Evolutionary conservation across 2,888 invertebrate species (phyloP), one percentile per base, ranked within the genome.

Genomic region (Salticus scenicus): DNA sequence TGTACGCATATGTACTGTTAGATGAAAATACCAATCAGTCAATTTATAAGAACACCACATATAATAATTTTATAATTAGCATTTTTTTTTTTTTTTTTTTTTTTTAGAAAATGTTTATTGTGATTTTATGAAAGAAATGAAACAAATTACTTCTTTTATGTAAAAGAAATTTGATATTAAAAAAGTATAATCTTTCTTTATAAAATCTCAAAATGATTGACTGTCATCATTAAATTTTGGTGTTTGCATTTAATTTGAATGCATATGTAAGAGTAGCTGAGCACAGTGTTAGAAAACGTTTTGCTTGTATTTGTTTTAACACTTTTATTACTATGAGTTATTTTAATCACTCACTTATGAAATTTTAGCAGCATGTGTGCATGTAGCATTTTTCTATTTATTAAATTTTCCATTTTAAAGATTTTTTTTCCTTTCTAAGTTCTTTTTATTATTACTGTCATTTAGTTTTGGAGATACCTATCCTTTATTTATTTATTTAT

Each of bases 231-330:
- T 24, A 24, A 24, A 1, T 57, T 57, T 4, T 24, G 20, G 57
- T 57, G 5, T 57, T 20, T 57, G 57, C 57, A 57, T 57, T 57
- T 8, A 24, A 67, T 28, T n/a, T 33, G 83, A 77, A 77, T 84
- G 83, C 67, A 72, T 73, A 84, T 84, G 83, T 77, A 42, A 77
- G 83, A 83, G 77, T 84, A 84, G 83, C 73, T 77, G 73, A 57
- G 83, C 83, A 84, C 83, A 77, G 30, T 8, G 70, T 51, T 77
- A 77, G 77, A 77, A 30, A 57, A 8, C 69, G 57, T 72, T 77
- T 42, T 78, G 83, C 83, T 77, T 84, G 83, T 77, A 70, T 67
- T 73, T 72, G 77, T 84, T 84, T 77, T 66, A 69, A 77, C 37
- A 42, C 51, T 82, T 70, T 64, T 74, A 27, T 70, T 27, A 5